Percentiles rank a stretch among this genome's conserved stretches.
phyloP scores from a whole-genome alignment of 2,888 invertebrate species.

The Priocnemis perturbator region DNA sequence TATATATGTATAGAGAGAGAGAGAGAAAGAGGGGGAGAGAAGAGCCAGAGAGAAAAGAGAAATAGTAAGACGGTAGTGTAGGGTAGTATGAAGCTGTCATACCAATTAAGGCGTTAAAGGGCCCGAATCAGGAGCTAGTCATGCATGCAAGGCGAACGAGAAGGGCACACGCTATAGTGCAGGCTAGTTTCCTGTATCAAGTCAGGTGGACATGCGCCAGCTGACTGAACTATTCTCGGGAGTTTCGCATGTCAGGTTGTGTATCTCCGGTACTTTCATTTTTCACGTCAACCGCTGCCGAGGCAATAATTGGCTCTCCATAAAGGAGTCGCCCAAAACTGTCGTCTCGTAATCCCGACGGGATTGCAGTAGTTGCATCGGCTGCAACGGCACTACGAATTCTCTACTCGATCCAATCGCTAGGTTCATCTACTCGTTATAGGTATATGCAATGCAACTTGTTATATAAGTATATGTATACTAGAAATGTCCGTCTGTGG shows the following conservation, averaged over 20 bases:
- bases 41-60: slow-evolving; percentile 15
- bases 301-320: slow-evolving; percentile 25
- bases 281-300: slow-evolving; percentile 46
- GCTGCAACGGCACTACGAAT: no score
- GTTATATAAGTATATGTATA: no score
- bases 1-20: slow-evolving; percentile 11
- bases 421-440: no score
- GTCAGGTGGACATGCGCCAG: slow-evolving; percentile 73
- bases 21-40: slow-evolving; percentile 8
- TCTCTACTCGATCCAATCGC: no score
- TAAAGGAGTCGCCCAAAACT: no score
- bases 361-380: no score
- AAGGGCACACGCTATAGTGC: slow-evolving; percentile 72
- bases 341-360: no score
- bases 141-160: slow-evolving; percentile 69
- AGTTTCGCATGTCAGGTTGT: slow-evolving; percentile 54
- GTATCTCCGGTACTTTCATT: slow-evolving; percentile 59
- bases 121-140: slow-evolving; percentile 58
- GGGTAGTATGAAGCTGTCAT: slow-evolving; percentile 53
- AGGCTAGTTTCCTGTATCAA: slow-evolving; percentile 66
- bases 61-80: background rate
- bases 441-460: no score
- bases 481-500: no score
- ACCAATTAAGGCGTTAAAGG: slow-evolving; percentile 47
- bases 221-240: slow-evolving; percentile 63